These are phyloP conservation scores for Lycaon pictus DNA, from an alignment of 2,113 vertebrate species.

Conservation along the genomic window DNA sequence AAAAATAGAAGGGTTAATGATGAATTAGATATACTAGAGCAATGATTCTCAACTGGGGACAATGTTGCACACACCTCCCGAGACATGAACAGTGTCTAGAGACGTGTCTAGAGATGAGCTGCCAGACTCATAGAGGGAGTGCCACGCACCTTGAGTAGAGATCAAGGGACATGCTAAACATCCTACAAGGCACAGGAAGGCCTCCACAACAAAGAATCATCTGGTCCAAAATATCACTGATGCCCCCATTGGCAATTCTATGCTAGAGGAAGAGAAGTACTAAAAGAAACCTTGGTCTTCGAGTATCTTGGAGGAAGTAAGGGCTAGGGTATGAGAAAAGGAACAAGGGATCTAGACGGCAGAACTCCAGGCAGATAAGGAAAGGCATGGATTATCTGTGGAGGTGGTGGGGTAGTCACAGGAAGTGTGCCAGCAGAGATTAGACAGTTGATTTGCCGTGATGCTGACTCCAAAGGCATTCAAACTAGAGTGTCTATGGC, in stretches of 20 bases:
- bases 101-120: background rate
- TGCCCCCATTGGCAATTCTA: rapidly evolving
- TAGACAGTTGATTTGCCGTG: background rate
- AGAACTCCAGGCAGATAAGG: background rate
- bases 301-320: background rate
- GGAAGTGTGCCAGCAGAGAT: background rate
- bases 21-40: background rate
- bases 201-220: background rate
- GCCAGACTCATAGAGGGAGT: background rate
- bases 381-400: background rate
- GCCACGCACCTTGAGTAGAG: background rate
- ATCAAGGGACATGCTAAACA: background rate
- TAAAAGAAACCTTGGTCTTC: background rate
- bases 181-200: background rate
- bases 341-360: background rate
- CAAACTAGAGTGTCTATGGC: background rate
- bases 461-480: background rate
- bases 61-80: background rate
- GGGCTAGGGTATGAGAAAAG: background rate
- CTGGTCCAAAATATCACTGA: background rate
- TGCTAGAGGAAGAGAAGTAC: background rate
- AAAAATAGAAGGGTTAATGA: background rate
- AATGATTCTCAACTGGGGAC: background rate
- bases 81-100: background rate
- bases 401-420: background rate